Evolutionary conservation across 1,140 invertebrate species (phyloP).

Genomic region (Melanaphis sacchari): DNA sequence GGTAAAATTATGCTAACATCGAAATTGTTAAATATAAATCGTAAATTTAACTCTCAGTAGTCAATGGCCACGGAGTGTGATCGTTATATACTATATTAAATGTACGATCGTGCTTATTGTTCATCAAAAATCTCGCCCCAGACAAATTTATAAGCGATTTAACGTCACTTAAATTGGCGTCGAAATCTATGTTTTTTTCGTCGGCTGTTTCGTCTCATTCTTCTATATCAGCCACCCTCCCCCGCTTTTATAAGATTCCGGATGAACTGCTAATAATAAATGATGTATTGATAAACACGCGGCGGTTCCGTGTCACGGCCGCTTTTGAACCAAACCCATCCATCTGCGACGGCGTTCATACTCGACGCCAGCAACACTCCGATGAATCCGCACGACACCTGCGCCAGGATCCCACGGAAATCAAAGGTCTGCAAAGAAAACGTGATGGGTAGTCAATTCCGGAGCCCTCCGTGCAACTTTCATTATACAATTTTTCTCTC

Average conservation of each 20-base stretch:
- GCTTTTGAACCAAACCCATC: not conserved
- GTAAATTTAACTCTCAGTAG: not conserved
- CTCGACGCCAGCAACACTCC: not conserved
- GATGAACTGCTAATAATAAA: not conserved
- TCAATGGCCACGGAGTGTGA: too few relatives aligned
- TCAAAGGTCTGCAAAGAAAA: not conserved
- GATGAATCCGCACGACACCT: not conserved
- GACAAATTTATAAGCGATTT: not conserved
- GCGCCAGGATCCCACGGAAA: constrained; percentile 4
- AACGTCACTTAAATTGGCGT: not conserved
- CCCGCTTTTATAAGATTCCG: too few relatives aligned
- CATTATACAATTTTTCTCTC: not conserved
- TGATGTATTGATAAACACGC: not conserved
- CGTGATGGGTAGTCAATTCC: constrained; percentile 24
- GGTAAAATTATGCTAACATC: not conserved
- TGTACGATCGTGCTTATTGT: not conserved
- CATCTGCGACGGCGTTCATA: not conserved
- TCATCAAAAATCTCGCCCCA: not conserved
- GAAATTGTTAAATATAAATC: not conserved
- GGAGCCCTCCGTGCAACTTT: not conserved
- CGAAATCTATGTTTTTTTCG: not conserved
- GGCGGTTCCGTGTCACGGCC: not conserved
- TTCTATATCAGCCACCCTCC: not conserved
- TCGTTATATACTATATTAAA: not conserved
- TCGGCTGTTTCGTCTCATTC: not conserved